Conservation (phyloP, 2,888 invertebrate genomes). For the Caenorhabditis parvicauda region DNA sequence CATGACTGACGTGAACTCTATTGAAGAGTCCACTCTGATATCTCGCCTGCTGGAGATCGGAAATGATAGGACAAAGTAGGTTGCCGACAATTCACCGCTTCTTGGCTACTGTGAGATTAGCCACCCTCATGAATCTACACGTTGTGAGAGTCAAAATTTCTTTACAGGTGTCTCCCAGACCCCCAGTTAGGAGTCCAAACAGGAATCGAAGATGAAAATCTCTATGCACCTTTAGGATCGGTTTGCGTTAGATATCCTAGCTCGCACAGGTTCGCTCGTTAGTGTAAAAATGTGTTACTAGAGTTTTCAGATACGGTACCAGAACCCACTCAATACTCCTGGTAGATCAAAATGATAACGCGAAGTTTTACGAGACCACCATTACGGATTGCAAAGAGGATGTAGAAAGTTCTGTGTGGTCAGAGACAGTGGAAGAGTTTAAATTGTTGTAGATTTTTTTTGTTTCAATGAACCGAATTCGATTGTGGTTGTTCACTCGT, state of each 20-base stretch:
- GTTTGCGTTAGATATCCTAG: conserved; percentile 37
- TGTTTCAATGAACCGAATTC: conserved; percentile 14
- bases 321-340: conserved; percentile 38
- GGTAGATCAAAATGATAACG: conserved; percentile 37
- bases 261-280: conserved; percentile 11
- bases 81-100: background rate
- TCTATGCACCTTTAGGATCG: conserved; percentile 32
- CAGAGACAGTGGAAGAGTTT: conserved; percentile 10
- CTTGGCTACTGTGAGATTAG: too few relatives aligned
- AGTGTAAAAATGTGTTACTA: background rate
- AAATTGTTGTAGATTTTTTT: background rate
- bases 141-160: too few relatives aligned
- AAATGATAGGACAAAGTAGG: conserved; percentile 16
- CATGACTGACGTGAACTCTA: conserved; percentile 10
- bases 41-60: conserved; percentile 36
- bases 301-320: conserved; percentile 27
- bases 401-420: conserved; percentile 12
- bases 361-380: too few relatives aligned
- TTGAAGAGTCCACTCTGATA: too few relatives aligned
- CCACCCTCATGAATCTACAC: too few relatives aligned
- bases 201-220: conserved; percentile 14
- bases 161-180: conserved; percentile 42
- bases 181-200: conserved; percentile 40
- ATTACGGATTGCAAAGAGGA: conserved; percentile 4
- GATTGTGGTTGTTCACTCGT: too few relatives aligned